These are phyloP conservation scores for Leucoraja ocellata DNA, from an alignment of 2,797 vertebrate species.

Conservation along the genomic window DNA sequence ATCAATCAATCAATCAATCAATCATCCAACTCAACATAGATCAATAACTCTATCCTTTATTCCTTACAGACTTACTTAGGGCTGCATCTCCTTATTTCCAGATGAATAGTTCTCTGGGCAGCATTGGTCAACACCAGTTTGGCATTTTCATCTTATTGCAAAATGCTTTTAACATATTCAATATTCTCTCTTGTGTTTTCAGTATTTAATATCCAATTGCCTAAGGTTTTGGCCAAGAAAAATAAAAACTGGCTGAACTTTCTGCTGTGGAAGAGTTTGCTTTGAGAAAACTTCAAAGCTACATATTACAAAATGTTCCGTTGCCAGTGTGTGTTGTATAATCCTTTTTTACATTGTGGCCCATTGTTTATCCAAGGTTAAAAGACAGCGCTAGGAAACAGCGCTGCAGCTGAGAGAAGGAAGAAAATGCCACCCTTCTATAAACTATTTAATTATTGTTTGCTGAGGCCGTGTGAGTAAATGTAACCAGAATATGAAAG, in stretches of 20 bases:
- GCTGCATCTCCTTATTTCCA: neutral
- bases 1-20: too few species aligned
- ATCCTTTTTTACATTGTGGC: neutral
- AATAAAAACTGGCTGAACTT: neutral
- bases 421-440: neutral
- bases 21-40: neutral
- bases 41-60: neutral
- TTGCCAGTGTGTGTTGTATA: neutral
- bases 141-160: neutral
- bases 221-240: neutral
- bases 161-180: neutral
- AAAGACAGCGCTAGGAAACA: neutral
- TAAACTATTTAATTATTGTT: constrained; percentile 18
- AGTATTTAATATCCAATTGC: neutral
- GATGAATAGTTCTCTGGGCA: neutral
- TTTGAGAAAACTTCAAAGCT: neutral
- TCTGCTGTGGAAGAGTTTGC: neutral
- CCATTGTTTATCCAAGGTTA: constrained; percentile 30
- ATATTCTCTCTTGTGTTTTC: neutral
- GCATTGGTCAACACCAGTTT: neutral
- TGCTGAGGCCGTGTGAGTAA: constrained; percentile 26
- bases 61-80: neutral
- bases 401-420: neutral
- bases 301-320: neutral
- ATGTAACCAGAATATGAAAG: constrained; percentile 27